Evolutionary conservation across 1,140 invertebrate genomes (phyloP), one percentile per base, ranked within the genome.

Genomic region (Panagrolaimus sp.): DNA sequence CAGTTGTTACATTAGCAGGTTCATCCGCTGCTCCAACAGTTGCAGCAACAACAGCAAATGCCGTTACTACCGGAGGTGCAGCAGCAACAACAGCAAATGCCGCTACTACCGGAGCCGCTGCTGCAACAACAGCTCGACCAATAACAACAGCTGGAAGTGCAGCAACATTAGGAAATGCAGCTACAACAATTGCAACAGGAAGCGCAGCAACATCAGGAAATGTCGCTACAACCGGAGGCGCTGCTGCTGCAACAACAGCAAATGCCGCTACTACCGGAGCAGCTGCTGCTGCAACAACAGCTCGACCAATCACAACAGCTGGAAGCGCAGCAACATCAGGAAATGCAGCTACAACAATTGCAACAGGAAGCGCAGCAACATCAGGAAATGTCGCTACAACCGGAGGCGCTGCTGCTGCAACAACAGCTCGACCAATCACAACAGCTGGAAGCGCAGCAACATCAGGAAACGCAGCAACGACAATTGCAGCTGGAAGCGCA

Each of bases 61-160:
- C 21, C 46, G 46, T 14, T 17, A 17, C 46, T 17, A 14, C 46
- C 46, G 46, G 14, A 47, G 26, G 6, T 52, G 48, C 7, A 15
- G 17, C 48, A 52, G 12, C 88, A 87, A 76, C 66, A 21, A 70
- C 5, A 32, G 48, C 32, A 17, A 10, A 64, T 62, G 66, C 46
- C 9, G 12, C 8, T 17, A 48, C 58, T 17, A 2, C 52, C 6
- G 26, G 26, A 4, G 32, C 32, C 32, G 32, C 32, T 38, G 32
- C 32, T 15, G 24, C 15, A 17, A 65, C 55, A n/a, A 52, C 17
- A 0, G 1, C 12, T n/a, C 12, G 14, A 5, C 12, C 21, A 55
- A 1, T 12, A 10, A 6, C 66, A 17, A 12, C 45, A 26, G 26
- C 46, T 4, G n/a, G n/a, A n/a, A n/a, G n/a, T 26, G 65, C 6